Evolutionary conservation across 53 echinoderm and acorn worm species (phyloP), one percentile per base, ranked within the genome.

Genomic region (Holothuria scabra): DNA sequence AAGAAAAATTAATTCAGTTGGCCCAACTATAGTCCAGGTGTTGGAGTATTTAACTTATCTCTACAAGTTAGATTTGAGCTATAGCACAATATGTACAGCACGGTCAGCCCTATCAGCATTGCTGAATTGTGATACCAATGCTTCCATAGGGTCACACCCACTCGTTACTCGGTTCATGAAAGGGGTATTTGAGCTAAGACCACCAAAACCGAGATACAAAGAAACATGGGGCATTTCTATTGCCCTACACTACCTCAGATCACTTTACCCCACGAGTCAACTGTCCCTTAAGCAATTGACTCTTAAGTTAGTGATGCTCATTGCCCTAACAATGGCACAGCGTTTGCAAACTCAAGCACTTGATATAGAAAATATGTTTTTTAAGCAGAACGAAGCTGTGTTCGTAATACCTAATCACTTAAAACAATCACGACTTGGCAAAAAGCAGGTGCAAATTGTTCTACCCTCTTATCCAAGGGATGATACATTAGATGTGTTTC

Each of bases 151-250:
- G 4, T 68, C 44, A 2, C 84, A 89, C 18, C 84, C 89, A 1
- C 41, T 89, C 11, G 55, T 90, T 31, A 67, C 25, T 26, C 67
- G 90, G 18, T 90, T 90, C 59, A 41, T 90, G 59, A 85, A 78
- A 56, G 85, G 89, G 20, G 80, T 89, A 2, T 86, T 37, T 64
- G 70, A 90, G 19, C 59, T 86, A 34, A 71, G 76, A 56, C 90
- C 86, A 31, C 48, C n/a, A n/a, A n/a, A n/a, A n/a, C n/a, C n/a
- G n/a, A n/a, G n/a, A n/a, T n/a, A n/a, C n/a, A n/a, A n/a, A 29
- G 67, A 64, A 19, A 62, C 85, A 28, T 81, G 90, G 90, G 72
- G 81, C 69, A 81, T 85, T 5, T 38, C 20, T 59, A 72, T 60
- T 26, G 67, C 0, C 5, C 28, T 74, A 19, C 0, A 8, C 4